phyloP scores from a whole-genome alignment of 2,888 invertebrate genomes.

The Lycophotia porphyrea region DNA sequence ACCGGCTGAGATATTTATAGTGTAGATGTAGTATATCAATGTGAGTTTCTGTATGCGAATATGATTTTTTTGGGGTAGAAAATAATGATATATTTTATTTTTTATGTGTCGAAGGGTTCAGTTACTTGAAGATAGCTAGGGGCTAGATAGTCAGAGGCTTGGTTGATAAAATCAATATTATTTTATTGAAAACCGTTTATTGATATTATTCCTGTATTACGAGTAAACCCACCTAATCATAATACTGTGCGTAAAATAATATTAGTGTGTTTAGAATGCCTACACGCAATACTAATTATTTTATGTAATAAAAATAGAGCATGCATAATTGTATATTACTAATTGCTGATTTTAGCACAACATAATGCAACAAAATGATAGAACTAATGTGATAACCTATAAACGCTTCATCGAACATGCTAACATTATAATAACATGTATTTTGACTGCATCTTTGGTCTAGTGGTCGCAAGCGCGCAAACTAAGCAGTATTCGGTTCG shows the following conservation, averaged over 20 bases:
- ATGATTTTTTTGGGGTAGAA: background rate
- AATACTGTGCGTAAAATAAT: background rate
- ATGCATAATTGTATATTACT: no score
- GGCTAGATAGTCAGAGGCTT: no score
- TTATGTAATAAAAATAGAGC: background rate
- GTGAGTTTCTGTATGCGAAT: slow-evolving; percentile 5
- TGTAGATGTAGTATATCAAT: slow-evolving; percentile 9
- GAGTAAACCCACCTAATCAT: background rate
- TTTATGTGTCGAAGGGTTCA: no score
- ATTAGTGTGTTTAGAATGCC: no score
- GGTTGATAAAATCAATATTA: no score
- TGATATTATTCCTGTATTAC: background rate
- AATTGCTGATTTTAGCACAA: background rate
- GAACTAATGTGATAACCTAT: background rate
- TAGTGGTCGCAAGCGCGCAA: background rate
- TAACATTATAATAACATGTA: background rate
- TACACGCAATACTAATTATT: background rate
- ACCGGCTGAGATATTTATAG: slow-evolving; percentile 33
- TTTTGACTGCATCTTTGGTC: background rate
- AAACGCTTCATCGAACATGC: background rate
- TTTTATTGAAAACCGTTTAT: background rate
- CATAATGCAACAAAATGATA: background rate
- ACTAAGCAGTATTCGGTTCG: background rate
- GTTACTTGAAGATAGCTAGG: no score
- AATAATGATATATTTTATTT: background rate